Conservation (phyloP, 2,888 invertebrate genomes). For the Pelosia muscerda region DNA sequence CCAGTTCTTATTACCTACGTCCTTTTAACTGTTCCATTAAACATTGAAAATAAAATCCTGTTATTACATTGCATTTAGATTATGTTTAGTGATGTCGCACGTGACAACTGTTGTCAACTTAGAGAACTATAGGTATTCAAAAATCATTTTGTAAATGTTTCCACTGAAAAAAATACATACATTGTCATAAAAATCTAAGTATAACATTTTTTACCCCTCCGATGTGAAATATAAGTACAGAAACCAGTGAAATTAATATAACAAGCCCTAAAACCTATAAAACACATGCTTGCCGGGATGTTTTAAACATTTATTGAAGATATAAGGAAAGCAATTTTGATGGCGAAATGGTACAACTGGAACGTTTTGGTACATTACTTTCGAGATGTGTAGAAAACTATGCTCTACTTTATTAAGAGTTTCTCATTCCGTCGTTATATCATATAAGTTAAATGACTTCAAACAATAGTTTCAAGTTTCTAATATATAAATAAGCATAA, state of each 20-base stretch:
- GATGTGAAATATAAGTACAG: constrained; percentile 48
- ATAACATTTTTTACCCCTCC: constrained; percentile 45
- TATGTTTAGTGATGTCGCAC: background rate
- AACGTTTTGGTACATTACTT: constrained; percentile 71
- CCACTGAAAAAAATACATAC: constrained; percentile 20
- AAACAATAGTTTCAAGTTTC: no score
- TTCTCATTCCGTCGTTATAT: background rate
- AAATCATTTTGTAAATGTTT: constrained; percentile 10
- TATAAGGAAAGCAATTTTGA: constrained; percentile 83
- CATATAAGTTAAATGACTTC: no score
- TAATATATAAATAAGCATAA: no score
- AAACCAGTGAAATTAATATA: constrained; percentile 79
- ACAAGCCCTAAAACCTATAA: constrained; percentile 82
- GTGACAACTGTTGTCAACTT: background rate
- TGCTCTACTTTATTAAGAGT: constrained; percentile 57
- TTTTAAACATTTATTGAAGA: constrained; percentile 84
- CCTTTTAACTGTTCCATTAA: background rate
- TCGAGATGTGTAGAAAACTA: constrained; percentile 43
- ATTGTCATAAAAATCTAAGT: constrained; percentile 21
- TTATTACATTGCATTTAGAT: background rate
- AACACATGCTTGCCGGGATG: constrained; percentile 83
- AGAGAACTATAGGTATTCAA: background rate
- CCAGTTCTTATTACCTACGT: background rate
- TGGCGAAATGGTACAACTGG: constrained; percentile 76
- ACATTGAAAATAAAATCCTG: background rate